phyloP scores from a whole-genome alignment of 1,140 invertebrate genomes.

The Anthonomus grandis region DNA sequence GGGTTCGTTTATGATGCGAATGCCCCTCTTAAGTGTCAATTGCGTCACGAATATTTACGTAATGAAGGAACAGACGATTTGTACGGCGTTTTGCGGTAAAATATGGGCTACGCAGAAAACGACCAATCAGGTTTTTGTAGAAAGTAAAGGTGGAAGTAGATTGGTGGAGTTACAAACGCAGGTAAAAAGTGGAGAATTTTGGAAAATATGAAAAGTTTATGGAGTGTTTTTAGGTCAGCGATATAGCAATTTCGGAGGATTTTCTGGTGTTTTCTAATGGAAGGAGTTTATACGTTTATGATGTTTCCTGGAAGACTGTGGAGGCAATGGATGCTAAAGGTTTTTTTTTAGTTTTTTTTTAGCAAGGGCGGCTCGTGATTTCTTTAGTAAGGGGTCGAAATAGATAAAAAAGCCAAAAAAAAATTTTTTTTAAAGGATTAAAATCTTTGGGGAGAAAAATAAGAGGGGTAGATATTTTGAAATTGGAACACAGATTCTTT shows the following conservation, averaged over 20 bases:
- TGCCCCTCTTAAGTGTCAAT: conserved; percentile 77
- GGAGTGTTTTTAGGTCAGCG: conserved; percentile 51
- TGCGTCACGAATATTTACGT: conserved; percentile 83
- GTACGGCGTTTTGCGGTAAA: conserved; percentile 68
- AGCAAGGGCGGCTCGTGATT: too few relatives aligned
- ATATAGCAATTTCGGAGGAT: conserved; percentile 72
- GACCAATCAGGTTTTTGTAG: conserved; percentile 61
- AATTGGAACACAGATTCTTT: too few relatives aligned
- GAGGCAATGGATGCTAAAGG: background rate
- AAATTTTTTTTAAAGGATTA: too few relatives aligned
- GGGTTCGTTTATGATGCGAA: conserved; percentile 65
- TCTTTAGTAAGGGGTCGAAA: too few relatives aligned
- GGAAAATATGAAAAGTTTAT: background rate
- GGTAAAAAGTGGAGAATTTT: conserved; percentile 31
- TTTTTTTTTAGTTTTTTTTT: conserved; percentile 1
- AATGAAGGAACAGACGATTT: conserved; percentile 78
- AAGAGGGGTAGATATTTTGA: too few relatives aligned
- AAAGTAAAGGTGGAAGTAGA: conserved; percentile 47
- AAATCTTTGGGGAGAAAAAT: too few relatives aligned
- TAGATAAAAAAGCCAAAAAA: too few relatives aligned
- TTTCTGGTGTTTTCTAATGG: conserved; percentile 80
- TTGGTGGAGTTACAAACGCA: conserved; percentile 34
- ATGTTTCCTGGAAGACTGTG: conserved; percentile 39
- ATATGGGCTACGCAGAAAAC: conserved; percentile 68
- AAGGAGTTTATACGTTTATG: conserved; percentile 50